A percentile compares a stretch with the other conserved stretches of the same genome.
Conservation (phyloP, 1,140 invertebrate genomes). For the Anagrus nilaparvatae region DNA sequence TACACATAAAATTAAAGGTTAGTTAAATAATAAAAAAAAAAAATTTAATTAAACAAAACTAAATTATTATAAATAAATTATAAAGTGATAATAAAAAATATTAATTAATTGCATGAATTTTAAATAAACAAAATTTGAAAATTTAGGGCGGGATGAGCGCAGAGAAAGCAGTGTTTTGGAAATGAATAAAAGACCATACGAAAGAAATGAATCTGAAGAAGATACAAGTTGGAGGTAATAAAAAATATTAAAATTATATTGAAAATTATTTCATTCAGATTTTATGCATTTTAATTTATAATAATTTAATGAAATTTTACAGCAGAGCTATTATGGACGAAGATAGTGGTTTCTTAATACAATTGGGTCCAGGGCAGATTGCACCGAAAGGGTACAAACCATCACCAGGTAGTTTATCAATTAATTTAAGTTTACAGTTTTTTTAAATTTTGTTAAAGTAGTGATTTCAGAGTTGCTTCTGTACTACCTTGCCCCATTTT, state of each 20-base stretch:
- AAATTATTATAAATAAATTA: not conserved
- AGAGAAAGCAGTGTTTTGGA: constrained; percentile 37
- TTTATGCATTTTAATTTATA: not conserved
- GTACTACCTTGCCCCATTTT: too few relatives aligned
- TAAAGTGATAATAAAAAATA: not conserved
- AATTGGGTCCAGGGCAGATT: constrained; percentile 67
- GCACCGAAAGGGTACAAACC: constrained; percentile 60
- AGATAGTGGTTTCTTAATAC: constrained; percentile 35
- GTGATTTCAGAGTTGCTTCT: too few relatives aligned
- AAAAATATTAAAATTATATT: not conserved
- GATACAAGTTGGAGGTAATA: constrained; percentile 42
- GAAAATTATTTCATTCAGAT: not conserved
- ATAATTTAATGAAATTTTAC: constrained; percentile 15
- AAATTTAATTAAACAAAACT: not conserved
- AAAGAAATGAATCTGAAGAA: constrained; percentile 40
- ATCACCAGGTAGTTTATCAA: constrained; percentile 25
- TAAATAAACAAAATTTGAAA: too few relatives aligned
- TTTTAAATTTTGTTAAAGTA: too few relatives aligned
- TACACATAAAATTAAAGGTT: not conserved
- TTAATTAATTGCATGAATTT: constrained; percentile 20
- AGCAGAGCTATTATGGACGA: constrained; percentile 34
- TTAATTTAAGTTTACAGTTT: too few relatives aligned
- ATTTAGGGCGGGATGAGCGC: constrained; percentile 39
- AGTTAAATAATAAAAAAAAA: not conserved
- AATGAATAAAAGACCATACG: constrained; percentile 33